These are phyloP conservation scores for Helicoverpa assulta DNA, from an alignment of 2,888 invertebrate species.

Conservation along the genomic window DNA sequence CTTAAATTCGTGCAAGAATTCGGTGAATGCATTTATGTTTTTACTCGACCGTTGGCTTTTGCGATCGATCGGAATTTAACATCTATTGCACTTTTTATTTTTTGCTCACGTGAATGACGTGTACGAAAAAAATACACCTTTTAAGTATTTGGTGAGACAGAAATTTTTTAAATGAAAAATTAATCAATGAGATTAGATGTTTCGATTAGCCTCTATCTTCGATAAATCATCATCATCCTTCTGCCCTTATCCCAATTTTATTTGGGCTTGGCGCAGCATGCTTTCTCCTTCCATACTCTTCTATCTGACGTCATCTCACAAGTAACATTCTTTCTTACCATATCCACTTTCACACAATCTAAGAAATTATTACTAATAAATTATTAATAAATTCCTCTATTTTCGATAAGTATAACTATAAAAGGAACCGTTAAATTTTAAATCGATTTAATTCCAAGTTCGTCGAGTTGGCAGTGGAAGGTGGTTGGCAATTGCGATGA, in stretches of 20 bases:
- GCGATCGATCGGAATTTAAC: slow-evolving; percentile 51
- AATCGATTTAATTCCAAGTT: slow-evolving; percentile 48
- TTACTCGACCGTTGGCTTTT: slow-evolving; percentile 62
- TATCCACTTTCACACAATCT: too few species aligned
- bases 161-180: background rate
- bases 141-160: background rate
- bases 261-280: too few species aligned
- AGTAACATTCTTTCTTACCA: too few species aligned
- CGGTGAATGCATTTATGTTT: slow-evolving; percentile 64
- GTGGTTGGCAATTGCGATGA: slow-evolving; percentile 52
- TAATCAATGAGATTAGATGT: background rate
- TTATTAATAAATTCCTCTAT: too few species aligned
- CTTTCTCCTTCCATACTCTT: too few species aligned
- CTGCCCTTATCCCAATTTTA: too few species aligned
- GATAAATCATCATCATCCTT: too few species aligned
- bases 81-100: slow-evolving; percentile 48
- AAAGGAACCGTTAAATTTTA: slow-evolving; percentile 42
- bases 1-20: slow-evolving; percentile 79
- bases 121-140: slow-evolving; percentile 1
- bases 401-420: too few species aligned
- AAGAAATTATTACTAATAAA: too few species aligned
- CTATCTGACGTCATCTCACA: too few species aligned
- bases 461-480: slow-evolving; percentile 52
- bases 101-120: background rate
- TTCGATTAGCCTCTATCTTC: background rate